A percentile compares a stretch with the other conserved stretches of the same genome.
Evolutionary conservation across 1,140 invertebrate species (phyloP).

Genomic region (Brachionus plicatilis): DNA sequence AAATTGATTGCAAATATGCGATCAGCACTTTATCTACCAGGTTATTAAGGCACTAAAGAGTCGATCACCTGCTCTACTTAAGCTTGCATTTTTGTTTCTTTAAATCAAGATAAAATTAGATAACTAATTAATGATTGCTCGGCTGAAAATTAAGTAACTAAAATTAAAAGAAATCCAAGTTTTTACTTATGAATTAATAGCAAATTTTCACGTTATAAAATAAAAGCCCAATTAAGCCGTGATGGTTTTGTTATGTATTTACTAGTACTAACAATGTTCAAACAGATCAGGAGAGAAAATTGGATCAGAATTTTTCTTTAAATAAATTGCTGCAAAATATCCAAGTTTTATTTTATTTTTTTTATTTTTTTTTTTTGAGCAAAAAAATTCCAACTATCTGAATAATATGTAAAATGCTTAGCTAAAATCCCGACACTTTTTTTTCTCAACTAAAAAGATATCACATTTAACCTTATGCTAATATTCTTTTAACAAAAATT

Average conservation of each 20-base stretch:
- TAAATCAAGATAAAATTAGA: background rate
- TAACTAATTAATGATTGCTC: background rate
- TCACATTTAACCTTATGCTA: background rate
- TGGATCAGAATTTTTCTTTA: background rate
- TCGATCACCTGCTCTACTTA: background rate
- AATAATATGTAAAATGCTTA: background rate
- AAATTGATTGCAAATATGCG: background rate
- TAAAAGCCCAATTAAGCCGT: background rate
- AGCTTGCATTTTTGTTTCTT: background rate
- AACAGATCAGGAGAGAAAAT: background rate
- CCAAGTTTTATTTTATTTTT: background rate
- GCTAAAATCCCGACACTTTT: background rate
- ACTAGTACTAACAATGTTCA: background rate
- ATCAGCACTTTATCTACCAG: background rate
- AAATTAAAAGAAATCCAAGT: background rate
- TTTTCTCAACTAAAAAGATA: background rate
- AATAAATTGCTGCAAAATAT: background rate
- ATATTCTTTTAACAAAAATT: background rate
- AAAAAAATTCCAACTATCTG: background rate
- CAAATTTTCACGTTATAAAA: background rate
- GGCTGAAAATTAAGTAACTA: background rate
- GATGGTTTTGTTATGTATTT: background rate
- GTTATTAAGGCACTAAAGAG: background rate
- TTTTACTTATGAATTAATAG: background rate
- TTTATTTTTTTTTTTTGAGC: background rate